Evolutionary conservation across 2,888 invertebrate species (phyloP).

Genomic region (Anarsia innoxiella): DNA sequence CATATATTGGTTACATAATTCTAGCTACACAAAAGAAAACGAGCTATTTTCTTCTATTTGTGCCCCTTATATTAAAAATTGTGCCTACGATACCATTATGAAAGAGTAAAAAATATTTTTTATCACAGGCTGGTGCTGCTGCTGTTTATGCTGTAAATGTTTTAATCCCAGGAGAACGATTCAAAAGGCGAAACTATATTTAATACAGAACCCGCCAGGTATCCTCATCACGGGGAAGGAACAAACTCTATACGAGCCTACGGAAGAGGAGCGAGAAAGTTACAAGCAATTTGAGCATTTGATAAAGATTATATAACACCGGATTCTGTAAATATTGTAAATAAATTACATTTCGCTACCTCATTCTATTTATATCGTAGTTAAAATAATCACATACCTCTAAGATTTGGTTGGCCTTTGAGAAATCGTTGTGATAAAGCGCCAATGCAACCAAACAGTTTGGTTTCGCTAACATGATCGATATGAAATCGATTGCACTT

Average conservation of each 20-base stretch:
- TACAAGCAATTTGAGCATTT: conserved; percentile 74
- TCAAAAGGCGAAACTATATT: conserved; percentile 70
- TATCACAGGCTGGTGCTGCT: conserved; percentile 77
- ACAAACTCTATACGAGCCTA: conserved; percentile 65
- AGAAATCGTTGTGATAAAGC: conserved; percentile 81
- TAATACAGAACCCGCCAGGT: conserved; percentile 75
- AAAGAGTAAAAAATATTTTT: background rate
- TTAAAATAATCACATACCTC: conserved; percentile 77
- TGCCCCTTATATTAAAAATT: background rate
- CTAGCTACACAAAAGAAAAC: no score
- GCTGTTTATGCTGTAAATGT: conserved; percentile 72
- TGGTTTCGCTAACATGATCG: conserved; percentile 84
- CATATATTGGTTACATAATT: no score
- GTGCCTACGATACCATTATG: background rate
- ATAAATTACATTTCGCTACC: conserved; percentile 7
- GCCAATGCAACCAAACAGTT: conserved; percentile 85
- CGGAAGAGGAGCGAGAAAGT: conserved; percentile 70
- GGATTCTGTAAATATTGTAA: conserved; percentile 6
- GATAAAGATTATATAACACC: conserved; percentile 45
- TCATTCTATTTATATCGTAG: no score
- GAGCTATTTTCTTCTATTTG: no score
- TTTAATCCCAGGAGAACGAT: conserved; percentile 74
- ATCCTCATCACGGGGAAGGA: conserved; percentile 45
- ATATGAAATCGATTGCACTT: conserved; percentile 68
- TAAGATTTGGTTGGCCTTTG: conserved; percentile 85